phyloP scores from a whole-genome alignment of 2,888 invertebrate genomes.

The Phorcus lineatus region DNA sequence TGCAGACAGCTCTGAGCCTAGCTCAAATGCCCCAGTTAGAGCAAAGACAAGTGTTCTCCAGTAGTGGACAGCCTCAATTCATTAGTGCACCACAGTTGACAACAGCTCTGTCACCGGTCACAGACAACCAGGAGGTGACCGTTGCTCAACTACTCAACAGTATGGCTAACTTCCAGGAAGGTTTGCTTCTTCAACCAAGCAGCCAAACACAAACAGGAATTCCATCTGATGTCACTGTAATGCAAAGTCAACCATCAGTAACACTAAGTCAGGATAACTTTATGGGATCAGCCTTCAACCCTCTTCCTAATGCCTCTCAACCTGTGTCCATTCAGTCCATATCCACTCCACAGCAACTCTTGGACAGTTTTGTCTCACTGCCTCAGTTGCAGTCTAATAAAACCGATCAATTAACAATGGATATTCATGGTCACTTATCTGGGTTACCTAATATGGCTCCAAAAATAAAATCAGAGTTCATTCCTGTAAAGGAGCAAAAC shows the following conservation, averaged over 20 bases:
- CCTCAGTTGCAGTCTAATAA: not conserved
- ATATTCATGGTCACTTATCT: not conserved
- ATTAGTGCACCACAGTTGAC: constrained; percentile 4
- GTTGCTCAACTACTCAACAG: constrained; percentile 43
- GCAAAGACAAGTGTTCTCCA: constrained; percentile 11
- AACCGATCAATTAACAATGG: not conserved
- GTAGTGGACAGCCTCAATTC: constrained; percentile 7
- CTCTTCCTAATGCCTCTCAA: not conserved
- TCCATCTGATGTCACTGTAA: constrained; percentile 7
- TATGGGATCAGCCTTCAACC: not conserved
- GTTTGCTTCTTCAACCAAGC: constrained; percentile 29
- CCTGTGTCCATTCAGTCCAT: constrained; percentile 11
- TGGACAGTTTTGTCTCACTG: not conserved
- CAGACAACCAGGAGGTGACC: constrained; percentile 41
- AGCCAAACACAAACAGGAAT: constrained; percentile 6
- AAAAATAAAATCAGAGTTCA: not conserved
- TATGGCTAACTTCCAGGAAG: constrained; percentile 35
- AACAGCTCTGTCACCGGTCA: constrained; percentile 23
- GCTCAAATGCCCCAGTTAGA: constrained; percentile 12
- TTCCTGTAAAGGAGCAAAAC: constrained; percentile 42
- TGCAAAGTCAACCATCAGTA: not conserved
- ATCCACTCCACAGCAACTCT: not conserved
- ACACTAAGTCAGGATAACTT: not conserved
- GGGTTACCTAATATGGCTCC: not conserved
- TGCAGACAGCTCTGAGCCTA: constrained; percentile 51